Evolutionary conservation across 2,113 vertebrate genomes (phyloP).

Genomic region (Neodon shergylaensis): DNA sequence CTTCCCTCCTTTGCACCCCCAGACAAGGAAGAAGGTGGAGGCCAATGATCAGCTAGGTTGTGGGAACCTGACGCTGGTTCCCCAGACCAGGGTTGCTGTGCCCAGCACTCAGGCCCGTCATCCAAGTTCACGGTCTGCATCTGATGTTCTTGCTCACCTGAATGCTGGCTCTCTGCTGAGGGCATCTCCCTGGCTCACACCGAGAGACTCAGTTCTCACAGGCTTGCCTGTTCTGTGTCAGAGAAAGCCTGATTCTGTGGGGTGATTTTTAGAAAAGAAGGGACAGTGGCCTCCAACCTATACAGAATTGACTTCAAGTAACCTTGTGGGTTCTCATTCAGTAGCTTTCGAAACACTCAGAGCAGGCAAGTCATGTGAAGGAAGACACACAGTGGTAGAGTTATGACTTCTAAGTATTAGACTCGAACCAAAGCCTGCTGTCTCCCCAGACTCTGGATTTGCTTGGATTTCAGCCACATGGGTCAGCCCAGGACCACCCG

Average conservation of each 20-base stretch:
- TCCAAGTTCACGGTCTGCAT: not conserved
- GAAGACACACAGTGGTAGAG: not conserved
- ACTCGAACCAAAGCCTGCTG: not conserved
- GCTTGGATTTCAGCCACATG: not conserved
- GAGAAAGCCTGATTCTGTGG: not conserved
- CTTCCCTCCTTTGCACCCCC: not conserved
- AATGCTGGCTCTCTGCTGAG: not conserved
- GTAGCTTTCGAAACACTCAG: not conserved
- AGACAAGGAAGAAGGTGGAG: not conserved
- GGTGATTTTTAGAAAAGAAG: not conserved
- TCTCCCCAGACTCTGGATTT: not conserved
- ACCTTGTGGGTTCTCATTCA: not conserved
- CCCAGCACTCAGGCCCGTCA: not conserved
- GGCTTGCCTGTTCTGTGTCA: not conserved
- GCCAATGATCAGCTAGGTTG: not conserved
- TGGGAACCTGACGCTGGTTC: not conserved
- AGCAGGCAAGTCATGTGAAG: not conserved
- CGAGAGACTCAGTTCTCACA: not conserved
- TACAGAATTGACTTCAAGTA: not conserved
- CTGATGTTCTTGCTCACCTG: not conserved
- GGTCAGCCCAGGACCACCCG: not conserved
- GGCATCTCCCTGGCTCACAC: not conserved
- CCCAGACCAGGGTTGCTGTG: not conserved
- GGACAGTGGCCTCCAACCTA: accelerated
- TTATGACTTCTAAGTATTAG: not conserved